phyloP scores from a whole-genome alignment of 2,797 vertebrate genomes.

The Ctenosaura bakeri region DNA sequence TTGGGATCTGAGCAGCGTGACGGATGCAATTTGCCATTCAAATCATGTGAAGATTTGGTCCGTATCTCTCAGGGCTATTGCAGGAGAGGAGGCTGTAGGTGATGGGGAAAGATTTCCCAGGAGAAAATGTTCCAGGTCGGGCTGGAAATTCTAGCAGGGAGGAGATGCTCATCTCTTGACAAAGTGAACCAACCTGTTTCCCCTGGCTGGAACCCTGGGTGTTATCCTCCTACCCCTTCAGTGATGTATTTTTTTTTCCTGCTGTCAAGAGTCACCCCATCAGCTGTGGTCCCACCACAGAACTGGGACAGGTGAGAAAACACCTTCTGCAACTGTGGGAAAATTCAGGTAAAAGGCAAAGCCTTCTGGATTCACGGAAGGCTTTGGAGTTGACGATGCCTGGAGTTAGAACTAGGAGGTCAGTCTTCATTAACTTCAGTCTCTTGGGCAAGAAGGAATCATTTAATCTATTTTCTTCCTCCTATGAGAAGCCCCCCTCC shows the following conservation, averaged over 20 bases:
- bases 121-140: slow-evolving; percentile 5
- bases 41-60: background rate
- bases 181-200: slow-evolving; percentile 22
- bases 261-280: background rate
- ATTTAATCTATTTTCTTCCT: too few relatives aligned
- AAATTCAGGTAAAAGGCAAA: background rate
- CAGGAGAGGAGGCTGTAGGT: background rate
- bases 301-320: background rate
- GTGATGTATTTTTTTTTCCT: background rate
- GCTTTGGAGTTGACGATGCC: background rate
- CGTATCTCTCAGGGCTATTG: background rate
- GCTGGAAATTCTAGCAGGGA: background rate
- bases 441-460: too few relatives aligned
- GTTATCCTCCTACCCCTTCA: slow-evolving; percentile 11
- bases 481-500: too few relatives aligned
- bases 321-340: too few relatives aligned
- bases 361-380: background rate
- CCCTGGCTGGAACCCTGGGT: background rate
- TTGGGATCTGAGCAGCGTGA: too few relatives aligned
- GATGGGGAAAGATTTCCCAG: slow-evolving; percentile 11
- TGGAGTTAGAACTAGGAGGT: background rate
- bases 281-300: background rate
- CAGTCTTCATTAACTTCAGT: too few relatives aligned
- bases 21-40: background rate
- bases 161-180: background rate